These are phyloP conservation scores for Patella caerulea DNA, from an alignment of 2,888 invertebrate genomes.

Conservation along the genomic window DNA sequence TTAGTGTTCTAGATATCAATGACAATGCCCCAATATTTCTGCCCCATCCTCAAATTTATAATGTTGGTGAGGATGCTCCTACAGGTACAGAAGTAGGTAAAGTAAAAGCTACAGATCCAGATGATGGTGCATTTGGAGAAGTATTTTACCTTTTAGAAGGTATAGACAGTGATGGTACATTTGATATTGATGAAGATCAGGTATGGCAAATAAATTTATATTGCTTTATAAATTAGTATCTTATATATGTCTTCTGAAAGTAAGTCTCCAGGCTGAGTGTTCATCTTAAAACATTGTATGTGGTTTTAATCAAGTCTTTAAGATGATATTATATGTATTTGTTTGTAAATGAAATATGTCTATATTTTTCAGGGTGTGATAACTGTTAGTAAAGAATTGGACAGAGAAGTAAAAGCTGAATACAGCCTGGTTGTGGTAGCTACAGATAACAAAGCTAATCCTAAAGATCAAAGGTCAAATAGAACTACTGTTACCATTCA, in stretches of 20 bases:
- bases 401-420: constrained; percentile 81
- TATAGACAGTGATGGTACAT: constrained; percentile 82
- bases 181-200: constrained; percentile 77
- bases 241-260: neutral
- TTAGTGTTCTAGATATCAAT: constrained; percentile 83
- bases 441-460: constrained; percentile 78
- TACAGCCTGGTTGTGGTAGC: constrained; percentile 82
- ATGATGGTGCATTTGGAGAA: constrained; percentile 76
- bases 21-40: constrained; percentile 83
- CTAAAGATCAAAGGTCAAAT: constrained; percentile 69
- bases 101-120: constrained; percentile 81
- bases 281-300: no score
- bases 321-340: no score
- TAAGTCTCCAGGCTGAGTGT: no score
- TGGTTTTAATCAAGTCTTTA: no score
- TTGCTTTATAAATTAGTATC: neutral
- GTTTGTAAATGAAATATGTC: no score
- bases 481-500: constrained; percentile 75
- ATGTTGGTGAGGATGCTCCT: constrained; percentile 50
- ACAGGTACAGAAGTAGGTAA: constrained; percentile 75
- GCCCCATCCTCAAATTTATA: constrained; percentile 34
- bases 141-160: constrained; percentile 79
- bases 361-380: constrained; percentile 56
- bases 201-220: constrained; percentile 42
- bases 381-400: constrained; percentile 75